Evolutionary conservation across 2,888 invertebrate species (phyloP), one percentile per base, ranked within the genome.

Genomic region (Chaetogeoica ovagalla): DNA sequence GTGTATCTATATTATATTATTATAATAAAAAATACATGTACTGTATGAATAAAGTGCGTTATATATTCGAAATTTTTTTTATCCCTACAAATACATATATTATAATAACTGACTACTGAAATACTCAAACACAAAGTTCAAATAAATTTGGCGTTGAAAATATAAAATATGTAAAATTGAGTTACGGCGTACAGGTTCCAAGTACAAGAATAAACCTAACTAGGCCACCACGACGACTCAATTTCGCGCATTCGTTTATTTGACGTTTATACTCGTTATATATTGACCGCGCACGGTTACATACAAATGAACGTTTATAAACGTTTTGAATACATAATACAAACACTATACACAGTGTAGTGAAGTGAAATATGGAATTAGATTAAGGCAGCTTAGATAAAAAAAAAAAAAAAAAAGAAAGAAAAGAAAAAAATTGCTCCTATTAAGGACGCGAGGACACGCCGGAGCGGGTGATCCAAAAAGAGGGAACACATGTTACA

Each of bases 401-500:
- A 57, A 70, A 37, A 43, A 43, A 57, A 70, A 37, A 30, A 2
- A 30, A 30, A 30, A 30, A 30, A 30, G 52, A 30, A 30, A 30
- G 4, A 30, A 30, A 30, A 30, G 30, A 4, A 76, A 70, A 59
- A 59, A 68, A 68, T 68, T 43, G n/a, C 43, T 19, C n/a, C 15
- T 30, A 76, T 68, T 68, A 76, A 48, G 43, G 30, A 48, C 43
- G 30, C 48, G 59, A 59, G 48, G n/a, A 48, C 43, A 15, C 15
- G 66, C 19, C 15, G 43, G 59, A 43, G 7, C 37, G 62, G 69
- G 21, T 55, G 63, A 39, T 57, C 9, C 37, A 55, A 70, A 71
- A 76, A 59, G 30, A 59, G 59, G 30, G 48, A 76, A 79, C 79
- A 79, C 43, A 71, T 70, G 79, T 79, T 71, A 19, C 57, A 65